Conservation (phyloP, 2,797 vertebrate species). For the Arrhamphus sclerolepis region DNA sequence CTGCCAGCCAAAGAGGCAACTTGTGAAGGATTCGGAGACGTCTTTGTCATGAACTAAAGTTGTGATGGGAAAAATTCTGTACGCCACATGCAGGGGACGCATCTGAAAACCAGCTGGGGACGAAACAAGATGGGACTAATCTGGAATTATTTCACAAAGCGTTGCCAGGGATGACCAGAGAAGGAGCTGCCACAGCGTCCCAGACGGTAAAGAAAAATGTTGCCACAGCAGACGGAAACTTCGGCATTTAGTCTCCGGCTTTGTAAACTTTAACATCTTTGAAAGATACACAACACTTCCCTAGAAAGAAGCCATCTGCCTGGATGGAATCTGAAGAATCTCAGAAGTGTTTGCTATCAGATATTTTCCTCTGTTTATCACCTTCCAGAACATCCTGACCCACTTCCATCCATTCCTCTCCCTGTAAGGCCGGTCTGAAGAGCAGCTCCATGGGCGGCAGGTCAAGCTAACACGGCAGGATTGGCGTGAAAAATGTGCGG, state of each 20-base stretch:
- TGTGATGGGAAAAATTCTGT: too few species aligned
- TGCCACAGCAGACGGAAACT: constrained; percentile 35
- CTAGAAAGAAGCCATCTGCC: too few species aligned
- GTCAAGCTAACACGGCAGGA: constrained; percentile 21
- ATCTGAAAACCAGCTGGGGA: too few species aligned
- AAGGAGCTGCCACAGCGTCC: constrained; percentile 55
- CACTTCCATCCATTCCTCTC: constrained; percentile 11
- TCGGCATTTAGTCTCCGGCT: constrained; percentile 11
- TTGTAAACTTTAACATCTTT: constrained; percentile 19
- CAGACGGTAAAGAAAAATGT: too few species aligned
- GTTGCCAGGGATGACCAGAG: too few species aligned
- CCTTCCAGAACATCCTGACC: constrained; percentile 33
- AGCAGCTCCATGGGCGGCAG: constrained; percentile 35
- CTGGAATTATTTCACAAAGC: too few species aligned
- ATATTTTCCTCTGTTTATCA: constrained; percentile 20
- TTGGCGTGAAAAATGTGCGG: constrained; percentile 19
- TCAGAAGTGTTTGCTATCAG: too few species aligned
- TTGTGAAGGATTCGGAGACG: too few species aligned
- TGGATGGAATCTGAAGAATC: too few species aligned
- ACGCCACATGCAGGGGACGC: too few species aligned
- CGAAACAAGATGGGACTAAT: constrained; percentile 40
- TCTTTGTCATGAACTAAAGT: too few species aligned
- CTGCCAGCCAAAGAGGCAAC: constrained; percentile 5
- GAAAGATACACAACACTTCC: too few species aligned
- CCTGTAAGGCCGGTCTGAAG: constrained; percentile 37